Evolutionary conservation across 2,888 invertebrate genomes (phyloP).

Genomic region (Drosophila nigricruria): DNA sequence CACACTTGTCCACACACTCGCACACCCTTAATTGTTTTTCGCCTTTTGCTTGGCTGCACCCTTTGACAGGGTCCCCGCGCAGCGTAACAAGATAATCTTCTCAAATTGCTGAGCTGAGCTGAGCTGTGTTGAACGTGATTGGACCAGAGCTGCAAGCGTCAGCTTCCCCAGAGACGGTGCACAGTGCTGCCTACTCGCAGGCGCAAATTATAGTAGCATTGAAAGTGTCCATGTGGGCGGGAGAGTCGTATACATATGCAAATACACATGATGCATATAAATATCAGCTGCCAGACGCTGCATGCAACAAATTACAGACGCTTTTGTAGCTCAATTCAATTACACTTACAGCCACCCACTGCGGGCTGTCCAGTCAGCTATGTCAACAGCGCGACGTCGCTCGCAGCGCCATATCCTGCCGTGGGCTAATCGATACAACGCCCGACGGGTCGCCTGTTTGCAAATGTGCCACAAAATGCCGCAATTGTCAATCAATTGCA

Average conservation of each 20-base stretch:
- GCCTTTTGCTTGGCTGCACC: conserved; percentile 64
- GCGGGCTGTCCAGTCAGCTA: conserved; percentile 14
- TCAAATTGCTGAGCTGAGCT: conserved; percentile 45
- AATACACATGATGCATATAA: not conserved
- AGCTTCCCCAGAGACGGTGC: conserved; percentile 7
- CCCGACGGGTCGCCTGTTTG: conserved; percentile 65
- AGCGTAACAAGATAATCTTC: conserved; percentile 62
- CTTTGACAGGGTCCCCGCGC: conserved; percentile 47
- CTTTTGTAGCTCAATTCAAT: conserved; percentile 54
- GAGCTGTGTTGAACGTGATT: conserved; percentile 1
- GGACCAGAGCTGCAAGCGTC: not conserved
- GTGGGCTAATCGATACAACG: conserved; percentile 71
- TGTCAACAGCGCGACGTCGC: conserved; percentile 31
- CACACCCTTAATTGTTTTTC: conserved; percentile 68
- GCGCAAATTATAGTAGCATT: conserved; percentile 59
- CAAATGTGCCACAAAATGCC: conserved; percentile 77
- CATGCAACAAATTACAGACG: conserved; percentile 47
- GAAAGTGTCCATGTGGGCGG: conserved; percentile 39
- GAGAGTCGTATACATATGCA: conserved; percentile 12
- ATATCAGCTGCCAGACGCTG: conserved; percentile 6
- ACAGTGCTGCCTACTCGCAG: conserved; percentile 36
- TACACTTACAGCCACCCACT: conserved; percentile 39
- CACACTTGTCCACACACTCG: conserved; percentile 15
- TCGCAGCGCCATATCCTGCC: conserved; percentile 47
- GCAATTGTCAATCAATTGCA: conserved; percentile 80